These are phyloP conservation scores for Reticulitermes speratus DNA, from an alignment of 1,140 invertebrate species.

Conservation along the genomic window DNA sequence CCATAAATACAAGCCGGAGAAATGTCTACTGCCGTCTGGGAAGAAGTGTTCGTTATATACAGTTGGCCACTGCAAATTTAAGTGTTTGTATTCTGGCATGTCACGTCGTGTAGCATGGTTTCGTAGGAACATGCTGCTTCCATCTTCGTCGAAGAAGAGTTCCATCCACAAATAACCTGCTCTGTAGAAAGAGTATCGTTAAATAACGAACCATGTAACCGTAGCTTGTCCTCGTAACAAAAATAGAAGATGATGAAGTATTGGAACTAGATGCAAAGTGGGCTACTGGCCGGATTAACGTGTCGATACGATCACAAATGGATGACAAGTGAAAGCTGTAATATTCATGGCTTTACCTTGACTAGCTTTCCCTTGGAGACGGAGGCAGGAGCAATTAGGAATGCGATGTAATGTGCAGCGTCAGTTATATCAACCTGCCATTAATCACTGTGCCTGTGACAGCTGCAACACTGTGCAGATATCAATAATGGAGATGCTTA, in stretches of 20 bases:
- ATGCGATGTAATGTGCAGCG: constrained; percentile 8
- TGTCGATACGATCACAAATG: background rate
- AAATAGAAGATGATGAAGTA: background rate
- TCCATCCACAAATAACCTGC: too few species aligned
- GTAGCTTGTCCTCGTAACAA: background rate
- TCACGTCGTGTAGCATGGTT: too few species aligned
- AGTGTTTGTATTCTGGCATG: too few species aligned
- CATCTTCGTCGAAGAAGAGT: too few species aligned
- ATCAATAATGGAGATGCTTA: constrained; percentile 19
- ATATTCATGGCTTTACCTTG: constrained; percentile 14
- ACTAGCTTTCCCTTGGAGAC: constrained; percentile 5
- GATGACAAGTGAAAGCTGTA: constrained; percentile 16
- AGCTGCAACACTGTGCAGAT: constrained; percentile 13
- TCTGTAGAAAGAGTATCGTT: too few species aligned
- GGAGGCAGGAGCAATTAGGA: constrained; percentile 12
- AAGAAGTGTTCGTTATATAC: too few species aligned
- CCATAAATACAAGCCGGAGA: too few species aligned
- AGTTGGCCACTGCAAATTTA: too few species aligned
- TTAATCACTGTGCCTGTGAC: background rate
- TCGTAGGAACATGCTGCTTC: too few species aligned
- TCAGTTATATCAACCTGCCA: background rate
- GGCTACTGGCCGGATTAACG: background rate
- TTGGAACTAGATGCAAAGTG: background rate
- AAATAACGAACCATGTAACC: too few species aligned
- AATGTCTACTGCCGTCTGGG: too few species aligned